Percentiles rank a stretch among this genome's conserved stretches.
Conservation (phyloP, 2,113 vertebrate species). For the Eolophus roseicapilla region DNA sequence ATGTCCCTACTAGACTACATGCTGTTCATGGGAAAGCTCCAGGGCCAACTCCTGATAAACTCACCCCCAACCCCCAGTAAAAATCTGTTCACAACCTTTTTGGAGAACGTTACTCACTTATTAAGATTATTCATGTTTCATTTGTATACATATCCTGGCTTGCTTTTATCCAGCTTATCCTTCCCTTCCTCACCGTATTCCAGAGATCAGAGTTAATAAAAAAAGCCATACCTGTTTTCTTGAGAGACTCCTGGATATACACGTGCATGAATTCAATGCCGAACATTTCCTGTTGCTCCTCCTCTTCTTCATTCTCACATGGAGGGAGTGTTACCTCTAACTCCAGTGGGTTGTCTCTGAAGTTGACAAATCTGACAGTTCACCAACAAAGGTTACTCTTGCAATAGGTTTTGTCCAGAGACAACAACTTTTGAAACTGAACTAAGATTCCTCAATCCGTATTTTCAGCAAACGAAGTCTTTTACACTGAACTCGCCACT, state of each 20-base stretch:
- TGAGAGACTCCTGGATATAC: slow-evolving; percentile 84
- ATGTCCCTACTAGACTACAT: neutral
- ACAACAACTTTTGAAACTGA: neutral
- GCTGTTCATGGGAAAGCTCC: neutral
- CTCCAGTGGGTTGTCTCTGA: slow-evolving; percentile 91
- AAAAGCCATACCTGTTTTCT: slow-evolving; percentile 56
- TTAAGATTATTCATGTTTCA: neutral
- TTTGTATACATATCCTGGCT: neutral
- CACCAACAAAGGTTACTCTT: slow-evolving; percentile 30
- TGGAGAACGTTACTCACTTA: neutral
- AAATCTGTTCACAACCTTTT: neutral
- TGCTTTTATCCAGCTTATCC: neutral
- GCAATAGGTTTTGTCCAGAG: neutral
- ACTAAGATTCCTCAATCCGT: neutral
- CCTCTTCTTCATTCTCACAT: slow-evolving; percentile 68
- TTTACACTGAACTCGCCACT: neutral
- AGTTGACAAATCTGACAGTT: slow-evolving; percentile 92
- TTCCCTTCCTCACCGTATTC: neutral
- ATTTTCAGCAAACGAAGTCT: neutral
- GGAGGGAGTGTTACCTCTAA: slow-evolving; percentile 80
- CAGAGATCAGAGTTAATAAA: neutral
- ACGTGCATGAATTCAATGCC: slow-evolving; percentile 90
- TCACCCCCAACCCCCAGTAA: neutral
- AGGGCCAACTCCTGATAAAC: neutral
- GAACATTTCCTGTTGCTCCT: slow-evolving; percentile 87